A percentile compares a stretch with the other conserved stretches of the same genome.
phyloP scores from a whole-genome alignment of 1,140 invertebrate genomes.

The Apis laboriosa region DNA sequence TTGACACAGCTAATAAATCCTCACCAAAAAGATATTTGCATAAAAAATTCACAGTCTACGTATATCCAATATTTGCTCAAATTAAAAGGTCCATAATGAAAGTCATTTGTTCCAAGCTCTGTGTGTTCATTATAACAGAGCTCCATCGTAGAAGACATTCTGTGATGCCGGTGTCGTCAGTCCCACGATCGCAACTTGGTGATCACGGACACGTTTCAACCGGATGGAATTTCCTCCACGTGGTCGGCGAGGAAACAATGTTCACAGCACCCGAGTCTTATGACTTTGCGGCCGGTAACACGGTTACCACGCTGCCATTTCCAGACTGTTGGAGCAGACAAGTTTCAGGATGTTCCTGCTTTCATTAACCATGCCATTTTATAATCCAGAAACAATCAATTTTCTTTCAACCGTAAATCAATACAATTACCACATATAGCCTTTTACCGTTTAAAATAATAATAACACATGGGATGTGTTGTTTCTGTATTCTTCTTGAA shows the following conservation, averaged over 20 bases:
- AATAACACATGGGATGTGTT: too few species aligned
- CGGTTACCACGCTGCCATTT: slow-evolving; percentile 12
- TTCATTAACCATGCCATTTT: background rate
- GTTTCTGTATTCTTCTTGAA: too few species aligned
- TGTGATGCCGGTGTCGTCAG: slow-evolving; percentile 13
- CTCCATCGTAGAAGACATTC: background rate
- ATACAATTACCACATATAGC: background rate
- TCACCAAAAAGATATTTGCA: too few species aligned
- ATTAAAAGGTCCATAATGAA: background rate
- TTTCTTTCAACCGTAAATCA: background rate
- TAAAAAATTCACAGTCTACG: too few species aligned
- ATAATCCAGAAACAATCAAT: background rate
- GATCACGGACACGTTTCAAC: slow-evolving; percentile 19
- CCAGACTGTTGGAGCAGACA: background rate
- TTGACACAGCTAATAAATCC: too few species aligned
- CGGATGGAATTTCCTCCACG: slow-evolving; percentile 20
- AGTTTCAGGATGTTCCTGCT: background rate
- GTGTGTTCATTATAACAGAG: background rate
- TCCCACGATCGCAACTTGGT: slow-evolving; percentile 2
- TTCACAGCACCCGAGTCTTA: slow-evolving; percentile 2
- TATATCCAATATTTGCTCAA: background rate
- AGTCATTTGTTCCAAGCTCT: background rate
- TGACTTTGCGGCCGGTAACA: slow-evolving; percentile 2
- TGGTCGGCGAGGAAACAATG: background rate
- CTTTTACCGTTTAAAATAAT: too few species aligned